Evolutionary conservation across 2,888 invertebrate genomes (phyloP).

Genomic region (Diarsia mendica): DNA sequence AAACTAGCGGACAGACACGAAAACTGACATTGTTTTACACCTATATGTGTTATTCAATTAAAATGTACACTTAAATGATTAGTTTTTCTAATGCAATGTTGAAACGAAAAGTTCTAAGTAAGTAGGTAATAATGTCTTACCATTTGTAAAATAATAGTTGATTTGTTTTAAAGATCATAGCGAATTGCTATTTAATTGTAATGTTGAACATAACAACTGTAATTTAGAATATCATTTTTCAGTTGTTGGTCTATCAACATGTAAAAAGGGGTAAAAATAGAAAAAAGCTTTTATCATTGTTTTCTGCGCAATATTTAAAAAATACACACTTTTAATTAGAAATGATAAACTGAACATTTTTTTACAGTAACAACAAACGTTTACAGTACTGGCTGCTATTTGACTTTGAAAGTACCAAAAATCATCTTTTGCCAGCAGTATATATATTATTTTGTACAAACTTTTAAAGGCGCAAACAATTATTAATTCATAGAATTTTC

Average conservation of each 20-base stretch:
- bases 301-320: too few species aligned
- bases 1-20: background rate
- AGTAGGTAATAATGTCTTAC: slow-evolving; percentile 4
- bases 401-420: too few species aligned
- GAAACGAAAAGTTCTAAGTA: background rate
- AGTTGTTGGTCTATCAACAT: slow-evolving; percentile 14
- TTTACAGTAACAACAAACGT: too few species aligned
- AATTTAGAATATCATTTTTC: slow-evolving; percentile 12
- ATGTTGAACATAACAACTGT: background rate
- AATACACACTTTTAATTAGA: too few species aligned
- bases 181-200: slow-evolving; percentile 28
- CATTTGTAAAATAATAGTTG: slow-evolving; percentile 24
- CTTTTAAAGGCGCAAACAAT: too few species aligned
- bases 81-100: background rate
- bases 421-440: too few species aligned
- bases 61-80: background rate
- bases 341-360: too few species aligned
- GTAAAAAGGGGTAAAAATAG: slow-evolving; percentile 10
- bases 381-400: too few species aligned
- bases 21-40: background rate
- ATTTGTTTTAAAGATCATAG: slow-evolving; percentile 9
- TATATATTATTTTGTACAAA: too few species aligned
- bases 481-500: too few species aligned
- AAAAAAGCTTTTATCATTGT: too few species aligned
- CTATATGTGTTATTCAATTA: background rate